Evolutionary conservation across 2,797 vertebrate genomes (phyloP).

Genomic region (Sebastes aleutianus): DNA sequence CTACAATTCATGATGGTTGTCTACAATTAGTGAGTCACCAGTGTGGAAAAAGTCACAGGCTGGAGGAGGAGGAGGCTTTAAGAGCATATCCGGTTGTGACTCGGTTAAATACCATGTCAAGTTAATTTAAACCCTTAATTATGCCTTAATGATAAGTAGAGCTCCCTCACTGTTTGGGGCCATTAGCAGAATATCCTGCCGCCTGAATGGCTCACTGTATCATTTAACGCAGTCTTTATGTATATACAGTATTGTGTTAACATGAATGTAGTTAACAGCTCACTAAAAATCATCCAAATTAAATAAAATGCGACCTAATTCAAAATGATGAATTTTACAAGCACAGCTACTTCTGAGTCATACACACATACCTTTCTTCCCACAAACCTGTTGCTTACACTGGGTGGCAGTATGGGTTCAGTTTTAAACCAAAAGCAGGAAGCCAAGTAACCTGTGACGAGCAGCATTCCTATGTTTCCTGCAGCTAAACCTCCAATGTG

Average conservation of each 20-base stretch:
- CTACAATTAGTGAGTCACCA: constrained; percentile 60
- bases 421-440: constrained; percentile 3
- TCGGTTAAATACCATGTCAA: constrained; percentile 15
- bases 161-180: background rate
- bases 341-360: background rate
- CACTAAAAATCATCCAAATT: background rate
- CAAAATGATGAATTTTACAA: background rate
- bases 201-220: background rate
- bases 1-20: constrained; percentile 28
- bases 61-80: constrained; percentile 3
- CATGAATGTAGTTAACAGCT: background rate
- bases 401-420: constrained; percentile 75
- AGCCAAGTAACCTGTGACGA: background rate
- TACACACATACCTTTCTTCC: background rate
- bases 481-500: background rate
- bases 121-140: constrained; percentile 28
- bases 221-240: background rate
- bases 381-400: constrained; percentile 58
- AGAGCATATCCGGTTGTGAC: background rate
- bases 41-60: constrained; percentile 28
- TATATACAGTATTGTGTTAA: background rate
- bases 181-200: background rate
- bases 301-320: background rate
- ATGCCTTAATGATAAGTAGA: constrained; percentile 8
- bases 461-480: background rate